Percentiles rank a stretch among this genome's conserved stretches.
Conservation (phyloP, 2,888 invertebrate species). For the Drosophila trichaetosa region DNA sequence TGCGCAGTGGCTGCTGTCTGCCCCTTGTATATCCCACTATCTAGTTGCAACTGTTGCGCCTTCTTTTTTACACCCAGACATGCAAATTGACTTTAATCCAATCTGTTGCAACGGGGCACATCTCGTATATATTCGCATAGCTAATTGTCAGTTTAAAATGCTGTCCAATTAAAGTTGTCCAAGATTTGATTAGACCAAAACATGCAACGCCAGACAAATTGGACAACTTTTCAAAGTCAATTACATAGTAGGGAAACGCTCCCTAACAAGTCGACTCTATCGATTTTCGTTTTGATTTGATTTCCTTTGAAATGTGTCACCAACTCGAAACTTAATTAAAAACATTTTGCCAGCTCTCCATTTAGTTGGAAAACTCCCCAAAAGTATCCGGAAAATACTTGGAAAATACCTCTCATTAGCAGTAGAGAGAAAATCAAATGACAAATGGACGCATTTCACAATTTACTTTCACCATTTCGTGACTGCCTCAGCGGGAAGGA, state of each 20-base stretch:
- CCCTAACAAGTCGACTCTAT: constrained; percentile 16
- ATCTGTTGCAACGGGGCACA: constrained; percentile 43
- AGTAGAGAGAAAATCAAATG: constrained; percentile 4
- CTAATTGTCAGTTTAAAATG: constrained; percentile 52
- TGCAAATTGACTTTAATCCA: constrained; percentile 60
- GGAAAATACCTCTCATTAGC: constrained; percentile 12
- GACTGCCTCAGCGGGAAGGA: constrained; percentile 1
- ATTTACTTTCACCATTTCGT: not conserved
- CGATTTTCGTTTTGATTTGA: constrained; percentile 34
- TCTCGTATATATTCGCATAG: constrained; percentile 41
- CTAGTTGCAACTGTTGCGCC: constrained; percentile 71
- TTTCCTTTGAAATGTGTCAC: constrained; percentile 21
- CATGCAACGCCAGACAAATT: constrained; percentile 55
- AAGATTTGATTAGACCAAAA: constrained; percentile 60
- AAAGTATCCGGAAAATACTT: constrained; percentile 2
- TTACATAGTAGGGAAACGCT: constrained; percentile 29
- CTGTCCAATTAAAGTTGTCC: constrained; percentile 42
- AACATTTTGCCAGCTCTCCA: not conserved
- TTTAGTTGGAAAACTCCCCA: not conserved
- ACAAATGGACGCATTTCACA: not conserved
- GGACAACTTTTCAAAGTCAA: constrained; percentile 57
- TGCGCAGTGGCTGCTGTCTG: constrained; percentile 52
- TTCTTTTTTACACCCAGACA: constrained; percentile 18
- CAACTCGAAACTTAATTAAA: constrained; percentile 41
- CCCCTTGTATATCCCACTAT: not conserved